phyloP scores from a whole-genome alignment of 2,797 vertebrate genomes.

The Melanotaenia boesemani region DNA sequence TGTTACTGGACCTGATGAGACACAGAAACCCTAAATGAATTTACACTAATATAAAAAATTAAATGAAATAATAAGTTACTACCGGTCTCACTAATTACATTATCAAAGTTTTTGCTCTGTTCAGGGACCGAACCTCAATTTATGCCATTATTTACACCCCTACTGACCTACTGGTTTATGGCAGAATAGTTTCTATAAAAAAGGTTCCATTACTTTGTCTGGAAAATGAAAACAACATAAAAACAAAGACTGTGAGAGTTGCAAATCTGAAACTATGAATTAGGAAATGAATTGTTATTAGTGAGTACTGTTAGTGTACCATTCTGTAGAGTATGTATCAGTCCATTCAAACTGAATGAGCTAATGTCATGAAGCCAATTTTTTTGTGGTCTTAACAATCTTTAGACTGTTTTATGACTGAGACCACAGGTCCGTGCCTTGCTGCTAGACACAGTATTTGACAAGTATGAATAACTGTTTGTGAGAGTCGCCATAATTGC shows the following conservation, averaged over 20 bases:
- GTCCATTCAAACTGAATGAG: not conserved
- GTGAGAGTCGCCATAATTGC: constrained; percentile 74
- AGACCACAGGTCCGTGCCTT: constrained; percentile 38
- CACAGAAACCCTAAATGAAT: not conserved
- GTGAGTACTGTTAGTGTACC: not conserved
- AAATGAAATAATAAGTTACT: too few relatives aligned
- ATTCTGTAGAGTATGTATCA: not conserved
- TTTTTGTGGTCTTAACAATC: constrained; percentile 3
- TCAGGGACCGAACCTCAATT: not conserved
- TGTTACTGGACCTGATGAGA: not conserved
- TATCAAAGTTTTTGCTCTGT: not conserved
- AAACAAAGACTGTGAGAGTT: not conserved
- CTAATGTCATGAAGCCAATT: not conserved
- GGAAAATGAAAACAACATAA: not conserved
- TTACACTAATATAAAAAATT: not conserved
- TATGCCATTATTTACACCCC: too few relatives aligned
- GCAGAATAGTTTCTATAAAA: not conserved
- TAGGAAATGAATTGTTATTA: not conserved
- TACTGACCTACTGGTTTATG: not conserved
- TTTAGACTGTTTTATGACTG: constrained; percentile 5
- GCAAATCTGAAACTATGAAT: not conserved
- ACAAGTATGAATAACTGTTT: constrained; percentile 77
- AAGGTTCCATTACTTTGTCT: not conserved
- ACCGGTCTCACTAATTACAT: not conserved
- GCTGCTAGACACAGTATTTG: constrained; percentile 54